Conservation (phyloP, 2,113 vertebrate species). For the Otis tarda region DNA sequence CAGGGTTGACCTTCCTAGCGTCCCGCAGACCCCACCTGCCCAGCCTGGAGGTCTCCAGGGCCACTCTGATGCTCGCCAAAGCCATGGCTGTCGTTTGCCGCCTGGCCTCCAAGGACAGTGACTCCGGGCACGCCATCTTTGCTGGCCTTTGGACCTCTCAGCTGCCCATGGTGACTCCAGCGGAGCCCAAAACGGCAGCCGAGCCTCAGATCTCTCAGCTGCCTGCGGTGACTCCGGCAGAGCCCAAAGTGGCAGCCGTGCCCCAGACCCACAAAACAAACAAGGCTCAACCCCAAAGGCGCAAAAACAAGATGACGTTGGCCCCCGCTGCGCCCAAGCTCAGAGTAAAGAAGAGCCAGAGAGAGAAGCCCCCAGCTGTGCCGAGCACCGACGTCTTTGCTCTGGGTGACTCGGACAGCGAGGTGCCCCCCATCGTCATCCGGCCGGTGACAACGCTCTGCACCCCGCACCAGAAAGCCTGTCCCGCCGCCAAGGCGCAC, state of each 20-base stretch:
- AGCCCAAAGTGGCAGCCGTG: neutral
- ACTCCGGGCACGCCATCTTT: slow-evolving; percentile 72
- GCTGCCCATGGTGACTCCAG: neutral
- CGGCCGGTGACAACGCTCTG: neutral
- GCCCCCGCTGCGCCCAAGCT: neutral
- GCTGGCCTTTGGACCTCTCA: slow-evolving; percentile 78
- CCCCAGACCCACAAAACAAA: neutral
- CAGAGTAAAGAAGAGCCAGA: neutral
- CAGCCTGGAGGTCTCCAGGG: slow-evolving; percentile 72
- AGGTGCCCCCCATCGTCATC: slow-evolving; percentile 54
- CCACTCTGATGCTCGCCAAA: slow-evolving; percentile 78
- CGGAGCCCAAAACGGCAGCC: neutral
- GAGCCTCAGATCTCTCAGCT: slow-evolving; percentile 69
- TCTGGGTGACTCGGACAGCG: slow-evolving; percentile 66
- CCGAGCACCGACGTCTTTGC: neutral
- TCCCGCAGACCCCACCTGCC: slow-evolving; percentile 51
- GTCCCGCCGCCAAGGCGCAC: neutral
- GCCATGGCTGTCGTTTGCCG: slow-evolving; percentile 69
- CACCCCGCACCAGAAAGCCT: slow-evolving; percentile 61
- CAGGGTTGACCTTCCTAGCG: slow-evolving; percentile 75
- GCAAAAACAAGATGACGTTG: neutral
- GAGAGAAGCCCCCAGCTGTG: neutral
- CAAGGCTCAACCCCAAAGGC: neutral
- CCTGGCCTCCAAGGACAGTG: slow-evolving; percentile 61
- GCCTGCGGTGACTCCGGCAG: neutral